Conservation (phyloP, 2,113 vertebrate genomes). For the Pithys albifrons region DNA sequence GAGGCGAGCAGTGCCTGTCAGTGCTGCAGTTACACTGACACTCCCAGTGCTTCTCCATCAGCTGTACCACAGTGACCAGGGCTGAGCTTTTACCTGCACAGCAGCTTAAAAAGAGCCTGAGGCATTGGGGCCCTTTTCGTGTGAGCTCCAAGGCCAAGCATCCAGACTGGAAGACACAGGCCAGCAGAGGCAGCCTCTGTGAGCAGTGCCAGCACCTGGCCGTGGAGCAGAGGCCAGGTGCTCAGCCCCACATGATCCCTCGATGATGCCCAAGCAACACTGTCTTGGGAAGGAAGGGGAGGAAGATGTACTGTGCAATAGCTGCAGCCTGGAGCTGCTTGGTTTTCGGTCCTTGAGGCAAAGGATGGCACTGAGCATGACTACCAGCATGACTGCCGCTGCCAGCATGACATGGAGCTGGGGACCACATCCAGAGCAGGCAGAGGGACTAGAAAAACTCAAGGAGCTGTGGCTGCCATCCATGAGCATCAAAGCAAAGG, state of each 20-base stretch:
- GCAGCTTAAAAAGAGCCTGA: constrained; percentile 11
- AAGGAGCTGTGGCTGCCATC: neutral
- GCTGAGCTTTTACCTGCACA: constrained; percentile 41
- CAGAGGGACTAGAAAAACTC: neutral
- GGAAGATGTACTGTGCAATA: neutral
- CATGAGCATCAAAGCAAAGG: neutral
- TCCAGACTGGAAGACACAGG: neutral
- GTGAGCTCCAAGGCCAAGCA: neutral
- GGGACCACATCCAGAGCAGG: neutral
- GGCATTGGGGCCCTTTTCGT: neutral
- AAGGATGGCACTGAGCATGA: neutral
- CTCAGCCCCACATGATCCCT: fast-evolving
- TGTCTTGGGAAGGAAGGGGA: neutral
- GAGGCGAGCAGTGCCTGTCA: no score
- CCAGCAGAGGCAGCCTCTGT: neutral
- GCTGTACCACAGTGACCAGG: neutral
- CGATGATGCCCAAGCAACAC: fast-evolving
- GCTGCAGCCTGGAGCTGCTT: neutral
- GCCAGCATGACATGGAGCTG: neutral
- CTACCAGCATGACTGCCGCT: neutral
- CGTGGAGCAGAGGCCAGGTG: neutral
- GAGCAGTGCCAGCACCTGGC: constrained; percentile 32
- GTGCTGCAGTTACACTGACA: neutral
- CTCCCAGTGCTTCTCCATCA: neutral
- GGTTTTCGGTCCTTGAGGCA: neutral